These are phyloP conservation scores for Aphelinus certus DNA, from an alignment of 1,140 invertebrate species.

Conservation along the genomic window DNA sequence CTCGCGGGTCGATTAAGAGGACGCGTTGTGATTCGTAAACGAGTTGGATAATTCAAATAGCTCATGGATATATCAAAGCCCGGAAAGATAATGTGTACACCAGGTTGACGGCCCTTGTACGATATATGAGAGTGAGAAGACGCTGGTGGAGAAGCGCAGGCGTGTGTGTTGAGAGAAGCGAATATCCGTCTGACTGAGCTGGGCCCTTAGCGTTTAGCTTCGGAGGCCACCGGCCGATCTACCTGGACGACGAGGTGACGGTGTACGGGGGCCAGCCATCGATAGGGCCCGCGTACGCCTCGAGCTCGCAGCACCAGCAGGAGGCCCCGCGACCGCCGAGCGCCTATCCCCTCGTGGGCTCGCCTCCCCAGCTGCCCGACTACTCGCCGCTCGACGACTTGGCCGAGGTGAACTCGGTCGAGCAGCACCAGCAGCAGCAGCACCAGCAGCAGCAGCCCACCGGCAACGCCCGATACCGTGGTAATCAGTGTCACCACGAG, in stretches of 20 bases:
- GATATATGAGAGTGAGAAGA: no score
- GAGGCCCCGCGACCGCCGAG: slow-evolving; percentile 54
- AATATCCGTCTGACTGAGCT: neutral
- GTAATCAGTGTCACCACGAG: slow-evolving; percentile 49
- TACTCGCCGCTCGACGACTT: slow-evolving; percentile 49
- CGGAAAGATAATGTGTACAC: no score
- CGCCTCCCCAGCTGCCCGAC: slow-evolving; percentile 41
- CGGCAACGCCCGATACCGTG: slow-evolving; percentile 52
- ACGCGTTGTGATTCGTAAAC: no score
- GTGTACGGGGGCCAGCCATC: slow-evolving; percentile 48
- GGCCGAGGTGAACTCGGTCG: slow-evolving; percentile 14
- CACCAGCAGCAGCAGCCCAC: no score
- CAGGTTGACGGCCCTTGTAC: no score
- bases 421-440: neutral
- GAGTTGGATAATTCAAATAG: no score
- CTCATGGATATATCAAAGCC: no score
- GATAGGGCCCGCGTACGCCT: slow-evolving; percentile 1
- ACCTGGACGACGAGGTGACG: slow-evolving; percentile 61
- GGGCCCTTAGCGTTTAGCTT: slow-evolving; percentile 22
- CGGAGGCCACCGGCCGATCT: slow-evolving; percentile 50
- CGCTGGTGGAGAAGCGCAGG: no score
- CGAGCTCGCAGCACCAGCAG: slow-evolving; percentile 22
- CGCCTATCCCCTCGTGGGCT: slow-evolving; percentile 6
- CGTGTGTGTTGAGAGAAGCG: neutral
- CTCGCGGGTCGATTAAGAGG: no score